Conservation (phyloP, 2,888 invertebrate genomes). For the Teinopalpus imperialis region DNA sequence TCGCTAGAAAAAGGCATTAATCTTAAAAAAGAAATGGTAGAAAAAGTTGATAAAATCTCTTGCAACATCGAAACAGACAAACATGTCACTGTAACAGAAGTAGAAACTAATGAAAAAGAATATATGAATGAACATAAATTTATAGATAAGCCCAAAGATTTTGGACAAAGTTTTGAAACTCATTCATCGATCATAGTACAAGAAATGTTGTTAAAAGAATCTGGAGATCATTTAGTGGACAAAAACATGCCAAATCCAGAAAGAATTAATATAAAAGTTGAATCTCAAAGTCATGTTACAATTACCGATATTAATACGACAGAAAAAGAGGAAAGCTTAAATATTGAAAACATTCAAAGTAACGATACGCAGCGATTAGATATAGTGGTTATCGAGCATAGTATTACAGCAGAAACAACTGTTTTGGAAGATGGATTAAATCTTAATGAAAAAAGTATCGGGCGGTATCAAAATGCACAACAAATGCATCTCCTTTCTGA, state of each 20-base stretch:
- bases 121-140: constrained; percentile 33
- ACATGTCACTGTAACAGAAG: constrained; percentile 79
- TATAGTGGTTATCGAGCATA: constrained; percentile 46
- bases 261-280: constrained; percentile 37
- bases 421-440: constrained; percentile 48
- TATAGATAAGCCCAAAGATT: constrained; percentile 32
- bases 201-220: constrained; percentile 50
- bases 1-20: constrained; percentile 47
- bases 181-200: constrained; percentile 50
- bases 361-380: constrained; percentile 43
- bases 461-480: constrained; percentile 41
- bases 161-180: constrained; percentile 42
- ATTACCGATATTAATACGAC: constrained; percentile 46
- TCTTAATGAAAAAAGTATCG: constrained; percentile 35
- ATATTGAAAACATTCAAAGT: constrained; percentile 31
- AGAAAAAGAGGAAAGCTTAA: constrained; percentile 52
- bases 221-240: constrained; percentile 36
- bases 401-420: constrained; percentile 57
- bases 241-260: constrained; percentile 39
- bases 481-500: constrained; percentile 37
- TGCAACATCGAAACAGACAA: constrained; percentile 56
- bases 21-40: constrained; percentile 33
- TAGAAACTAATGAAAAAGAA: constrained; percentile 73
- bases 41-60: constrained; percentile 38
- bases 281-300: constrained; percentile 53